These are phyloP conservation scores for Trypoxylus dichotomus DNA, from an alignment of 1,140 invertebrate species.

Conservation along the genomic window DNA sequence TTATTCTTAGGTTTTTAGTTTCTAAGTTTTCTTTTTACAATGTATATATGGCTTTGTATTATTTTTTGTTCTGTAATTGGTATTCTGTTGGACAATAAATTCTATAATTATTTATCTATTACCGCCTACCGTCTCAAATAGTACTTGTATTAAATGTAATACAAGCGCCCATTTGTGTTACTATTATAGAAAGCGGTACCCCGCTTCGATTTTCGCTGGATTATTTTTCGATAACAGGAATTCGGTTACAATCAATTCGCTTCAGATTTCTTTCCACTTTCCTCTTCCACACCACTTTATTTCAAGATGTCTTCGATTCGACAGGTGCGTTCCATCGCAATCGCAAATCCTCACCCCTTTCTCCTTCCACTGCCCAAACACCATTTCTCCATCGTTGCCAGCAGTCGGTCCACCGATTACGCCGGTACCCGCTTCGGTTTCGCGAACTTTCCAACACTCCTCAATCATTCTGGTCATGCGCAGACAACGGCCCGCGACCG, in stretches of 20 bases:
- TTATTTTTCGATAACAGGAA: not conserved
- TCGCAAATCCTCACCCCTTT: not conserved
- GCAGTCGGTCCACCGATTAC: not conserved
- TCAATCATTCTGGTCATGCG: slow-evolving; percentile 27
- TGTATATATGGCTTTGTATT: too few relatives aligned
- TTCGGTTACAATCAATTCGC: not conserved
- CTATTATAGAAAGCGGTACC: too few relatives aligned
- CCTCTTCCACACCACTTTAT: not conserved
- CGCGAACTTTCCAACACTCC: slow-evolving; percentile 7
- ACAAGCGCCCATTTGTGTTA: too few relatives aligned
- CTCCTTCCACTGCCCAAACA: not conserved
- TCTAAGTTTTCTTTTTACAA: too few relatives aligned
- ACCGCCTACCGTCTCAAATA: too few relatives aligned
- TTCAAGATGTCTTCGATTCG: not conserved
- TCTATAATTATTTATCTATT: too few relatives aligned
- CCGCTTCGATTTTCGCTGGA: too few relatives aligned
- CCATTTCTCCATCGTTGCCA: not conserved
- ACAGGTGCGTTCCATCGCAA: slow-evolving; percentile 11
- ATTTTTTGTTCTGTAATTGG: too few relatives aligned
- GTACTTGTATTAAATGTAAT: too few relatives aligned
- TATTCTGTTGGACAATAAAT: too few relatives aligned
- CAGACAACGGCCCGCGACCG: not conserved
- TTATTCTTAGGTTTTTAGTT: too few relatives aligned
- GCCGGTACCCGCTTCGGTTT: not conserved
- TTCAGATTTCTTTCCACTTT: not conserved